Evolutionary conservation across 2,888 invertebrate species (phyloP).

Genomic region (Leucania comma): DNA sequence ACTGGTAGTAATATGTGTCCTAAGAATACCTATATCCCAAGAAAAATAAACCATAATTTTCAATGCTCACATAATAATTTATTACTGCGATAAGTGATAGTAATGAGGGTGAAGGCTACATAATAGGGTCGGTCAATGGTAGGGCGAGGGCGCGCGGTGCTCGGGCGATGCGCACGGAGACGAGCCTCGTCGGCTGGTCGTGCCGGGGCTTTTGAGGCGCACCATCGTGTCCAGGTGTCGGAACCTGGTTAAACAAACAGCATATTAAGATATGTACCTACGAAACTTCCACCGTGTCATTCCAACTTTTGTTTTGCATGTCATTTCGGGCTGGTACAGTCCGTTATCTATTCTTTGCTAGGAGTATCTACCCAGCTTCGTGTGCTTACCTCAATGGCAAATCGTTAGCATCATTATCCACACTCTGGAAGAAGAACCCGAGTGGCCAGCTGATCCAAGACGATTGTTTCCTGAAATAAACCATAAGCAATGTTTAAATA

Average conservation of each 20-base stretch:
- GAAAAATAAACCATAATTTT: slow-evolving; percentile 37
- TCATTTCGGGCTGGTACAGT: neutral
- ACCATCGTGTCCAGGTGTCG: slow-evolving; percentile 97
- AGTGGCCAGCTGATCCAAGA: slow-evolving; percentile 98
- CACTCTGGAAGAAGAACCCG: slow-evolving; percentile 96
- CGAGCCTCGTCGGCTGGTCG: slow-evolving; percentile 91
- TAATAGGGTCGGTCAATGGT: slow-evolving; percentile 70
- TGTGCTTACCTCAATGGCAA: slow-evolving; percentile 94
- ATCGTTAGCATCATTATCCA: slow-evolving; percentile 93
- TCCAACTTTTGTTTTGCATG: neutral
- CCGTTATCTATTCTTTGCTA: neutral
- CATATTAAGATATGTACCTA: neutral
- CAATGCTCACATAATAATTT: slow-evolving; percentile 75
- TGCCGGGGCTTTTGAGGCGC: slow-evolving; percentile 93
- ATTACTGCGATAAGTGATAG: slow-evolving; percentile 67
- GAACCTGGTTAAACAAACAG: slow-evolving; percentile 90
- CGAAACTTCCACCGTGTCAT: neutral
- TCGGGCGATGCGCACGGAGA: slow-evolving; percentile 94
- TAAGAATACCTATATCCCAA: no score
- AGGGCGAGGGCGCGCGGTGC: slow-evolving; percentile 83
- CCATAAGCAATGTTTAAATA: neutral
- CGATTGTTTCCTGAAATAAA: slow-evolving; percentile 90
- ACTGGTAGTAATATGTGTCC: no score
- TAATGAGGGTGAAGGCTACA: slow-evolving; percentile 45
- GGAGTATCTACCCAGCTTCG: no score